Base-by-base conservation (phyloP, 2,888 invertebrate species). In the Venusia cambrica region DNA sequence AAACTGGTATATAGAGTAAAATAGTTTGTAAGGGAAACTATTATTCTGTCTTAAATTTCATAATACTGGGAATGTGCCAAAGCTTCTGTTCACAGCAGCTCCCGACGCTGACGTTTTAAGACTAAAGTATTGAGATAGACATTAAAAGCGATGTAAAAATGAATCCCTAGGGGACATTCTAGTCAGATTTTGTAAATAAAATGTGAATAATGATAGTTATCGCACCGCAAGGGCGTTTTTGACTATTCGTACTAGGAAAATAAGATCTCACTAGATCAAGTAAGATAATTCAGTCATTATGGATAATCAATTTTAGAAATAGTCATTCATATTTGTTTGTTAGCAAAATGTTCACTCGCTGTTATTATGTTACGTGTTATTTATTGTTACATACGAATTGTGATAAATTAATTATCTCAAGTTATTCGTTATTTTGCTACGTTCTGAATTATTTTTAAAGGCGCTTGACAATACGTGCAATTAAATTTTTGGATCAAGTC, bases 301-400 rank as follows among this genome's bases (percentile, higher is more conserved):
- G 81, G 76, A 78, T 81, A 83, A 79, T 76, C 77, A 66, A 78
- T 74, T 76, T 78, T 83, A 83, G 81, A 67, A 52, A 71, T 84
- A 69, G 69, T 62, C 62, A 43, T 59, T 60, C 63, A 48, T 59
- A 77, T 74, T 85, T 83, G 67, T 84, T 84, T 85, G 85, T 85
- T 87, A 87, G 87, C 80, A 79, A 84, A n/a, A 85, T 85, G 77
- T 85, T 83, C 84, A 78, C 80, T 76, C 56, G 80, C 83, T 87
- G 85, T 87, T 84, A 85, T 87, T 85, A 76, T 75, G 84, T 87
- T 87, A 85, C 73, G 53, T 84, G 84, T 87, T 85, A 79, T 78
- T 80, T 79, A 74, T 85, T 85, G 87, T 87, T 87, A 79, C 63
- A 68, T 68, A 70, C 66, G 60, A 62, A 70, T 71, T 85, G 85